Evolutionary conservation across 2,797 vertebrate genomes (phyloP), one percentile per base, ranked within the genome.

Genomic region (Synaphobranchus kaupii): DNA sequence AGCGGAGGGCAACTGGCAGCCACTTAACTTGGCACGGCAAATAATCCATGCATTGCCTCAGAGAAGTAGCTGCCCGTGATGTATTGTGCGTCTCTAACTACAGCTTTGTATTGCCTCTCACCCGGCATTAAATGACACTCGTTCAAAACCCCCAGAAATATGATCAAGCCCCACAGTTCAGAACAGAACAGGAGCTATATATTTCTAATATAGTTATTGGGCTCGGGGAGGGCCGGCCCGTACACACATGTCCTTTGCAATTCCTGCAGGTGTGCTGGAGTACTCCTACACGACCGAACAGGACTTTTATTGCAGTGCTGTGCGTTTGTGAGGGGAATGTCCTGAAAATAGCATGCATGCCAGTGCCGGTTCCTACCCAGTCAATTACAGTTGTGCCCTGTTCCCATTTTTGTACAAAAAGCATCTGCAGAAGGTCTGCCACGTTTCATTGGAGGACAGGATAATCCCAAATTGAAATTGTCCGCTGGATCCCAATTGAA

Each of bases 11-110:
- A 92, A 90, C 91, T 94, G 94, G 93, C 89, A 94, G 90, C 92
- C 93, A 87, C 93, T 94, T 95, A 93, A 92, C 87, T 95, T 95
- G 93, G 92, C 93, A 90, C 90, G 86, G 91, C 92, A 90, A 93
- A 93, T 87, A 89, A 92, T 92, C 88, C 88, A 90, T 90, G 92
- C 90, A 91, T 94, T 71, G 92, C 90, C 92, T 92, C 44, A 63
- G 86, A 91, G 92, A 92, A 90, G 17, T 86, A 48, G 87, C 85
- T 87, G 80, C 86, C 87, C 73, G 88, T 95, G 94, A 95, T 95
- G 94, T 94, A 94, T 95, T 91, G 93, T 90, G 89, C 89, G 87
- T 92, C 92, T 90, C 90, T 87, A 94, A 91, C 89, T 92, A 86
- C 87, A 91, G 89, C 68, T 87, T 93, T 87, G 48, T 71, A 76